Evolutionary conservation across 2,797 vertebrate genomes (phyloP), one percentile per base, ranked within the genome.

Genomic region (Carduelis carduelis): DNA sequence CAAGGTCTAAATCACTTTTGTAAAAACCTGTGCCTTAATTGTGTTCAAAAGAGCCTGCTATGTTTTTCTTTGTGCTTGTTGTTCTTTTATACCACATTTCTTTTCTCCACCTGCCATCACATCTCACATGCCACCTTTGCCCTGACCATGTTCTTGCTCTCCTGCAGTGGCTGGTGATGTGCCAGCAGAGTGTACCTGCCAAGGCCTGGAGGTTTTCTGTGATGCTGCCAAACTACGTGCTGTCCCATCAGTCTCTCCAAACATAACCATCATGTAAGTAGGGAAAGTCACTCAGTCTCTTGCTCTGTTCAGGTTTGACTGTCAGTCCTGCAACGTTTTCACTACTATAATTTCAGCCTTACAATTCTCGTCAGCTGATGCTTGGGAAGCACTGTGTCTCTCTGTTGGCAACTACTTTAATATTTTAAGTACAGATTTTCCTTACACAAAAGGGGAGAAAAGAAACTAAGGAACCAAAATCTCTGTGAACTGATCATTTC

Each of bases 181-280:
- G 96, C 99, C 99, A 49, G 89, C 93, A 69, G 93, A 96, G 59
- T 99, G 99, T 96, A 97, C 96, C 91, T 99, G 99, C 96, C 97
- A 92, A 83, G 98, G 98, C 72, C 98, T 99, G 97, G 98, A 99
- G 96, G 96, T 99, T 74, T 98, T 98, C 97, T 99, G 99, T 76
- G 98, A 99, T n/a, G 97, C 96, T 71, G 97, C 98, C 66, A 97
- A 98, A 87, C 98, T 99, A 89, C 97, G 74, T 93, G 96, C 98
- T 34, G 89, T 99, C 85, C 99, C 99, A 8, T 95, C 89, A 9
- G 98, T 99, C 92, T 98, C 99, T 32, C 95, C 98, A 52, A 99
- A 99, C 76, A 97, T 99, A 97, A 99, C 99, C 66, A 96, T 98
- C 96, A 98, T 99, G 99, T 99, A 98, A 99, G 99, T 99, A 97